Conservation (phyloP, 2,113 vertebrate species). For the Athene cunicularia region DNA sequence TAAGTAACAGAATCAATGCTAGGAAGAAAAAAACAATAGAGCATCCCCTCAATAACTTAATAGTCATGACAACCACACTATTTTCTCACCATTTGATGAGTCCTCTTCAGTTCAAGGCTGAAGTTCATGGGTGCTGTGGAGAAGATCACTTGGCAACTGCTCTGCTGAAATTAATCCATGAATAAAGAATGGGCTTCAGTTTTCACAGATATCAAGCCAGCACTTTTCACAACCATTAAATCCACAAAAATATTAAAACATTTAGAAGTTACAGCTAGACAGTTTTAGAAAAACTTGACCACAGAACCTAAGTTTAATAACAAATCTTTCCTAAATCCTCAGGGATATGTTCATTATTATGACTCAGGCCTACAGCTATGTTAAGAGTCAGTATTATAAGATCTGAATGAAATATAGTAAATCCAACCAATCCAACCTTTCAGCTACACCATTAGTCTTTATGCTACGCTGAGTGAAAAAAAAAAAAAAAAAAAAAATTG, state of each 20-base stretch:
- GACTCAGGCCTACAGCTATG: background rate
- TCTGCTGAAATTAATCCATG: conserved; percentile 38
- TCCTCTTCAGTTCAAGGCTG: background rate
- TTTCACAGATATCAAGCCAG: conserved; percentile 17
- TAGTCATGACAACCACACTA: background rate
- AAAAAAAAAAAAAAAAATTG: background rate
- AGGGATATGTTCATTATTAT: background rate
- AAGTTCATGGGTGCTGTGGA: background rate
- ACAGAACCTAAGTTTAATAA: background rate
- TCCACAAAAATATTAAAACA: background rate
- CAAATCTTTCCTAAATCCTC: background rate
- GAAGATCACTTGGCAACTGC: conserved; percentile 19
- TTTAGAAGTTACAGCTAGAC: background rate
- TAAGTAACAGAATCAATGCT: background rate
- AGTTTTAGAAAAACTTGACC: background rate
- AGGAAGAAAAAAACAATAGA: background rate
- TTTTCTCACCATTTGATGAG: conserved; percentile 46
- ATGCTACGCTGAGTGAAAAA: background rate
- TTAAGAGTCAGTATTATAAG: background rate
- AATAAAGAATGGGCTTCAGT: conserved; percentile 44
- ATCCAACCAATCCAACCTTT: background rate
- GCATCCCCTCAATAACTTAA: background rate
- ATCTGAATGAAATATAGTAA: background rate
- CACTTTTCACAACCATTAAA: conserved; percentile 8
- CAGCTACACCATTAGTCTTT: background rate